Evolutionary conservation across 2,113 vertebrate genomes (phyloP).

Genomic region (Phrynosoma blainvillii): DNA sequence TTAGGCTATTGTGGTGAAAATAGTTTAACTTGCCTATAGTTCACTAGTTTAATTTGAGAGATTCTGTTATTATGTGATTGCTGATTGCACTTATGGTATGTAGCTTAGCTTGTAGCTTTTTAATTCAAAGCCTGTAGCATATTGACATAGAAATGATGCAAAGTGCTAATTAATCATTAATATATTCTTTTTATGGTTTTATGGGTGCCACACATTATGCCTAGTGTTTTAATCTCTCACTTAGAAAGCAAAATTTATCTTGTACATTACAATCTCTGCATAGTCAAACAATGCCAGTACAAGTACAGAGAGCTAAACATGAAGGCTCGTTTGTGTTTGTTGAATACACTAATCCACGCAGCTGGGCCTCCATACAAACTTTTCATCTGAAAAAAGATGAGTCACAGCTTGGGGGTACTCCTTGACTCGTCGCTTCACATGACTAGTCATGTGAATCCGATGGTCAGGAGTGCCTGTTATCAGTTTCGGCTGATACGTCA

Average conservation of each 20-base stretch:
- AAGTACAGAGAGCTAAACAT: constrained; percentile 35
- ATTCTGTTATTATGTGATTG: constrained; percentile 42
- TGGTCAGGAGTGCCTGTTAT: too few species aligned
- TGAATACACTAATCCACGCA: constrained; percentile 33
- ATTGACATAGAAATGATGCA: constrained; percentile 35
- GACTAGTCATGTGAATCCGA: too few species aligned
- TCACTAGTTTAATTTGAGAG: constrained; percentile 34
- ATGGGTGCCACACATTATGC: constrained; percentile 22
- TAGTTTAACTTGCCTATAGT: constrained; percentile 59
- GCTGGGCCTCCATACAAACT: background rate
- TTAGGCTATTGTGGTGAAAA: constrained; percentile 54
- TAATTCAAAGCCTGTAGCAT: constrained; percentile 16
- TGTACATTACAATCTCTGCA: constrained; percentile 21
- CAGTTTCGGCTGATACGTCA: too few species aligned
- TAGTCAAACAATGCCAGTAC: constrained; percentile 18
- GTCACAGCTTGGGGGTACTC: too few species aligned
- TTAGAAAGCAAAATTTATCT: constrained; percentile 49
- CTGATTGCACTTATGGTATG: constrained; percentile 33
- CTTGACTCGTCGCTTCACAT: too few species aligned
- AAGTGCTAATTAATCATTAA: constrained; percentile 44
- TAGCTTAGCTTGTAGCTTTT: constrained; percentile 38
- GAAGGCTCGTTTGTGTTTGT: constrained; percentile 42
- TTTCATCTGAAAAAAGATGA: constrained; percentile 27
- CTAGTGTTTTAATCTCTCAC: constrained; percentile 41
- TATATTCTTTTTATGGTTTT: constrained; percentile 27